These are phyloP conservation scores for Acanthococcus lagerstroemiae DNA, from an alignment of 2,888 invertebrate species.

Conservation along the genomic window DNA sequence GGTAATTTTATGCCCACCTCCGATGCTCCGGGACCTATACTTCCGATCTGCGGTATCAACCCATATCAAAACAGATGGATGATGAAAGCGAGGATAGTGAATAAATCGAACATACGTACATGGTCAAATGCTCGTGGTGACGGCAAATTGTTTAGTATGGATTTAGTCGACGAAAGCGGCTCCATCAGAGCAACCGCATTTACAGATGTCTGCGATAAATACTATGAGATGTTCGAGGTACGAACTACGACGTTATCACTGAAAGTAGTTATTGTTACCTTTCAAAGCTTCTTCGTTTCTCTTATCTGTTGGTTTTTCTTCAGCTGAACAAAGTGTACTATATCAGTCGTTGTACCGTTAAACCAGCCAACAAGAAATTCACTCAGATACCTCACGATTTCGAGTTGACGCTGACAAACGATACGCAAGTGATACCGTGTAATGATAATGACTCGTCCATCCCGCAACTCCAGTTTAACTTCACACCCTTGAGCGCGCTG, in stretches of 20 bases:
- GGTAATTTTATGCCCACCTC: too few relatives aligned
- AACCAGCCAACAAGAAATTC: constrained; percentile 88
- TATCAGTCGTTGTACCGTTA: constrained; percentile 72
- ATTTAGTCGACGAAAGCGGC: constrained; percentile 85
- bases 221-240: constrained; percentile 78
- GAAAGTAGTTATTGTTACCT: too few relatives aligned
- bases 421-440: constrained; percentile 51
- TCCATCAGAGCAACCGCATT: constrained; percentile 90
- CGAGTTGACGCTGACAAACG: constrained; percentile 78
- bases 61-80: constrained; percentile 95
- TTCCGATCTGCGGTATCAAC: constrained; percentile 71
- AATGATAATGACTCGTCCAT: constrained; percentile 51
- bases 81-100: constrained; percentile 77
- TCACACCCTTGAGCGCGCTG: constrained; percentile 63
- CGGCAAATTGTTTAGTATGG: constrained; percentile 86
- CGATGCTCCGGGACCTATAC: constrained; percentile 45
- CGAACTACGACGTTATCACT: constrained; percentile 23
- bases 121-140: constrained; percentile 90
- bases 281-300: not conserved
- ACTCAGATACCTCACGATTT: constrained; percentile 80
- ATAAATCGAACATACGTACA: constrained; percentile 66
- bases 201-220: constrained; percentile 76
- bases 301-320: constrained; percentile 49
- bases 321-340: constrained; percentile 65
- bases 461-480: constrained; percentile 67